Percentiles rank a stretch among this genome's conserved stretches.
These are phyloP conservation scores for Drosophila meridiana DNA, from an alignment of 2,888 invertebrate genomes.

Conservation along the genomic window DNA sequence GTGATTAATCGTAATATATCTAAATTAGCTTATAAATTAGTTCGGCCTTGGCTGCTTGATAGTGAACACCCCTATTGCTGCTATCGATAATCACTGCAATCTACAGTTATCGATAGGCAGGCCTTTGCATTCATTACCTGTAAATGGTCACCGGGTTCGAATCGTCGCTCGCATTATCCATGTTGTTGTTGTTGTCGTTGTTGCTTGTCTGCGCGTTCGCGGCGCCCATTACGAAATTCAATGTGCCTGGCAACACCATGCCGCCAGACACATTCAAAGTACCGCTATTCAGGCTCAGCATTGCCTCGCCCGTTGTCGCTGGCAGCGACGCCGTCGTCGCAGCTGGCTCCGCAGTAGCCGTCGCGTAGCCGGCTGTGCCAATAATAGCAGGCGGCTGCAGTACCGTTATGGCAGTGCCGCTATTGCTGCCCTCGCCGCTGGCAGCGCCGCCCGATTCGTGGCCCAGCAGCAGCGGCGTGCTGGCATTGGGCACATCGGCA, in stretches of 20 bases:
- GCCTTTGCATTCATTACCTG: conserved; percentile 88
- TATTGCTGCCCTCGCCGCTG: conserved; percentile 13
- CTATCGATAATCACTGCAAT: neutral
- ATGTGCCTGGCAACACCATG: conserved; percentile 60
- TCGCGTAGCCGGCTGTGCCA: conserved; percentile 14
- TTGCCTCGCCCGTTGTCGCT: conserved; percentile 62
- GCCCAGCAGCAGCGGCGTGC: conserved; percentile 70
- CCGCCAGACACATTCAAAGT: conserved; percentile 29
- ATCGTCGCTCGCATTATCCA: conserved; percentile 94
- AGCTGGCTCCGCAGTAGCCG: conserved; percentile 1
- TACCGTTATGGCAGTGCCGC: conserved; percentile 26
- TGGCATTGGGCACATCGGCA: conserved; percentile 56
- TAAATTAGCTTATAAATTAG: neutral
- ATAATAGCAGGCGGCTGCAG: conserved; percentile 23
- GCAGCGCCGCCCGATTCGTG: conserved; percentile 50
- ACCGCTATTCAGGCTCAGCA: conserved; percentile 67
- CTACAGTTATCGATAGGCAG: neutral
- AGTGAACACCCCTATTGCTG: neutral
- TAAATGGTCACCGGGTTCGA: conserved; percentile 95
- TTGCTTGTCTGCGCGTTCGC: conserved; percentile 50
- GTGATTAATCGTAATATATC: neutral
- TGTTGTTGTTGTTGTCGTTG: conserved; percentile 89
- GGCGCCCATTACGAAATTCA: conserved; percentile 68
- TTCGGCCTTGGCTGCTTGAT: neutral
- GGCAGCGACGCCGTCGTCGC: conserved; percentile 3